Evolutionary conservation across 2,113 vertebrate species (phyloP).

Genomic region (Sphyrna mokarran): DNA sequence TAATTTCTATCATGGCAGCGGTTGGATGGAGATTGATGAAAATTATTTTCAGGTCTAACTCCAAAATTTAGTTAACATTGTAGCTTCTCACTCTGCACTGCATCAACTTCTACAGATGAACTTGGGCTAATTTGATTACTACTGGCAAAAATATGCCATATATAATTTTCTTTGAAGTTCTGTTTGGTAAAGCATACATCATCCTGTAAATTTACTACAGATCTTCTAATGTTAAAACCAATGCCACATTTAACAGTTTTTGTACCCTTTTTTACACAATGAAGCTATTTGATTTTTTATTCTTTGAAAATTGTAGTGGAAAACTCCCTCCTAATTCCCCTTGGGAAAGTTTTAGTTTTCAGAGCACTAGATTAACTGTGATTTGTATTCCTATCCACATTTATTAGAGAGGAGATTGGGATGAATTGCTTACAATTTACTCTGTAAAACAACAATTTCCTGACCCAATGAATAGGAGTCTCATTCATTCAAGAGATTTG

Average conservation of each 20-base stretch:
- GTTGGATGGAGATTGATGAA: conserved; percentile 15
- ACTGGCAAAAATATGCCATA: background rate
- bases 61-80: conserved; percentile 1
- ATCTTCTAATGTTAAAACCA: conserved; percentile 8
- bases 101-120: background rate
- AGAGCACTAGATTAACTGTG: background rate
- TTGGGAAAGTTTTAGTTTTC: background rate
- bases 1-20: background rate
- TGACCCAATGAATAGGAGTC: conserved; percentile 28
- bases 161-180: conserved; percentile 3
- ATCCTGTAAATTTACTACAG: background rate
- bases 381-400: conserved; percentile 5
- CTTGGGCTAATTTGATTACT: background rate
- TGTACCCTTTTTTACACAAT: background rate
- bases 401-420: conserved; percentile 16
- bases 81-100: background rate
- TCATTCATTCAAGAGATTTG: background rate
- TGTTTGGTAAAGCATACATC: background rate
- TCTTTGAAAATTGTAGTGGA: background rate
- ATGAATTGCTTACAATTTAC: conserved; percentile 26
- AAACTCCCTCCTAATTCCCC: background rate
- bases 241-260: conserved; percentile 1
- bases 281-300: conserved; percentile 22
- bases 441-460: conserved; percentile 33
- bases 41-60: background rate